Base-by-base conservation (phyloP, 2,113 vertebrate genomes). In the Caloenas nicobarica region DNA sequence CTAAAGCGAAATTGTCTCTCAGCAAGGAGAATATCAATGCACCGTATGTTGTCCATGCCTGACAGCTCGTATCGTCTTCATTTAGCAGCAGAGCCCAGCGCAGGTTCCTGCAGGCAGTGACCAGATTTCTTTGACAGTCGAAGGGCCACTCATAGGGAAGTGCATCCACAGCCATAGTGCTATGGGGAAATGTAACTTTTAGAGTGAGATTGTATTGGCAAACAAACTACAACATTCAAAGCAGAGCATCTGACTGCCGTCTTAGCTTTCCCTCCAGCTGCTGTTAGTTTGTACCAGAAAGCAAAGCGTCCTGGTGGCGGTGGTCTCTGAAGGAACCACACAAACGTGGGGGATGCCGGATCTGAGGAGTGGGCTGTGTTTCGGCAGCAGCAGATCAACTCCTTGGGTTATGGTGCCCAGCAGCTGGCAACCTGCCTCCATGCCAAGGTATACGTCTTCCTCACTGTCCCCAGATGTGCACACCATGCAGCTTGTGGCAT, bases 311-410 rank as follows among this genome's bases (percentile, higher is more conserved):
- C 36, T 34, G 6, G 3, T 26, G 28, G 22, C 34, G 18, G 7
- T 56, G 53, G 40, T 57, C 28, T 60, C 26, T 73, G 73, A 38
- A 65, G 51, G 31, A 36, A 33, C 33, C 0, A 0, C 16, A 2
- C 5, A 2, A 36, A 46, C 1, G 0, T 1, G 5, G 12, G 31
- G 54, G 28, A 26, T 34, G 50, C 23, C 64, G 68, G 42, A 26
- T 42, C 53, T 34, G 22, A 36, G 58, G 54, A 46, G 33, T 12
- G 12, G 16, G 18, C 48, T n/a, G 15, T 12, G 26, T 61, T 66
- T 64, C 0, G 0, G 46, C 33, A 40, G 57, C 3, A 5, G n/a
- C 25, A 57, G 53, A n/a, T 11, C 2, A 1, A 6, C 57, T 38
- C 13, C 23, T n/a, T 3, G 9, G n/a, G 10, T 65, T 66, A 29